A percentile compares a stretch with the other conserved stretches of the same genome.
phyloP scores from a whole-genome alignment of 2,888 invertebrate genomes.

The Leptothorax acervorum region DNA sequence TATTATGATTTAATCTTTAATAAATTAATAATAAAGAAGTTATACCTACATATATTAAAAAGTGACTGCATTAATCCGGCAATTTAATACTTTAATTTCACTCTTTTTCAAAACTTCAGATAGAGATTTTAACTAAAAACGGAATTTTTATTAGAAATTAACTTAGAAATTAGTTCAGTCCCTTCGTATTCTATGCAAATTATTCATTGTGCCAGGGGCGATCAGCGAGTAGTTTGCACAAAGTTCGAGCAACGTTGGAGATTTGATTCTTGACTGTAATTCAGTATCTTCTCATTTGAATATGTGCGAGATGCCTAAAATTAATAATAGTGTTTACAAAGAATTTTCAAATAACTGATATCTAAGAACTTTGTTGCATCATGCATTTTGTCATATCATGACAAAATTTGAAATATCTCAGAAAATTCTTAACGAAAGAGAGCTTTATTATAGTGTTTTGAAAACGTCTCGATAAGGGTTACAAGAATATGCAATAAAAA shows the following conservation, averaged over 20 bases:
- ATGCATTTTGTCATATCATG: no score
- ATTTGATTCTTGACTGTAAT: conserved; percentile 68
- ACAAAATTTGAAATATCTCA: no score
- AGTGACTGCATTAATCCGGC: not conserved
- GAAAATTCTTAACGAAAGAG: no score
- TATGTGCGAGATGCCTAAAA: conserved; percentile 63
- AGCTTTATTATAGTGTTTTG: no score
- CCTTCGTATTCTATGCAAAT: conserved; percentile 69
- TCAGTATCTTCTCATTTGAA: conserved; percentile 63
- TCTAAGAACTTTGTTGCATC: not conserved
- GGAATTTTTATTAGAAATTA: conserved; percentile 68
- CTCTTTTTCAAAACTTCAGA: conserved; percentile 11
- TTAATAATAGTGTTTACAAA: conserved; percentile 55
- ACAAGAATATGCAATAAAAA: no score
- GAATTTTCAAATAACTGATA: not conserved
- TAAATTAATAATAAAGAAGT: not conserved
- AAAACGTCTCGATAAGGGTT: no score
- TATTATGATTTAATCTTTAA: not conserved
- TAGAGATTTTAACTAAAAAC: conserved; percentile 39
- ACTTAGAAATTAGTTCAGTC: conserved; percentile 67
- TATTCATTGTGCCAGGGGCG: conserved; percentile 71
- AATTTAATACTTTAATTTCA: conserved; percentile 16
- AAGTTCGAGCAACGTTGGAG: conserved; percentile 71
- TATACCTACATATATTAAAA: not conserved
- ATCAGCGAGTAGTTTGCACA: conserved; percentile 72